These are phyloP conservation scores for Drosophila stalkeri DNA, from an alignment of 2,888 invertebrate genomes.

Conservation along the genomic window DNA sequence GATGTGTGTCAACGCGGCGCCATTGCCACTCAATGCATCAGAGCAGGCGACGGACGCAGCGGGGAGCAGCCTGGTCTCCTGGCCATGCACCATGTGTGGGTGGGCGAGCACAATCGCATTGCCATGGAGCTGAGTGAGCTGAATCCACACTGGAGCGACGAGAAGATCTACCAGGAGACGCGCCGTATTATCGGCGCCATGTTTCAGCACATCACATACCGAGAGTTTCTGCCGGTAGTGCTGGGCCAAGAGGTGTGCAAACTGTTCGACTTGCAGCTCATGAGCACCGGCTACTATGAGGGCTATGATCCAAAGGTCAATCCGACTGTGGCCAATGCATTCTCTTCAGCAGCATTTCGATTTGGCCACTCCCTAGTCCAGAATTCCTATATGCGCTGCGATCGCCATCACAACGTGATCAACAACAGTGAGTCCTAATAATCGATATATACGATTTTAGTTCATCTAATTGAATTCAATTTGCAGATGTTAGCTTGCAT, in stretches of 20 bases:
- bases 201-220: conserved; percentile 93
- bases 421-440: conserved; percentile 88
- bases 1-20: conserved; percentile 91
- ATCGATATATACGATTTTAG: too few relatives aligned
- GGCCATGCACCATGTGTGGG: conserved; percentile 85
- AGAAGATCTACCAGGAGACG: conserved; percentile 93
- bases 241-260: conserved; percentile 91
- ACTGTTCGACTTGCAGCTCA: conserved; percentile 90
- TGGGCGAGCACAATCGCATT: conserved; percentile 87
- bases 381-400: conserved; percentile 90
- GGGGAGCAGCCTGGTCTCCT: conserved; percentile 91
- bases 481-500: conserved; percentile 91
- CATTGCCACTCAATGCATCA: conserved; percentile 90
- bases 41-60: conserved; percentile 91
- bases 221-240: conserved; percentile 93
- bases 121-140: conserved; percentile 89
- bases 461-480: neutral
- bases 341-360: conserved; percentile 93
- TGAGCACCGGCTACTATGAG: conserved; percentile 89
- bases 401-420: conserved; percentile 89
- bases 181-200: conserved; percentile 92
- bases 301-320: conserved; percentile 90
- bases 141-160: conserved; percentile 95
- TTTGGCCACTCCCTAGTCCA: conserved; percentile 95
- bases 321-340: conserved; percentile 91